phyloP scores from a whole-genome alignment of 2,113 vertebrate species.

The Aleadryas rufinucha region DNA sequence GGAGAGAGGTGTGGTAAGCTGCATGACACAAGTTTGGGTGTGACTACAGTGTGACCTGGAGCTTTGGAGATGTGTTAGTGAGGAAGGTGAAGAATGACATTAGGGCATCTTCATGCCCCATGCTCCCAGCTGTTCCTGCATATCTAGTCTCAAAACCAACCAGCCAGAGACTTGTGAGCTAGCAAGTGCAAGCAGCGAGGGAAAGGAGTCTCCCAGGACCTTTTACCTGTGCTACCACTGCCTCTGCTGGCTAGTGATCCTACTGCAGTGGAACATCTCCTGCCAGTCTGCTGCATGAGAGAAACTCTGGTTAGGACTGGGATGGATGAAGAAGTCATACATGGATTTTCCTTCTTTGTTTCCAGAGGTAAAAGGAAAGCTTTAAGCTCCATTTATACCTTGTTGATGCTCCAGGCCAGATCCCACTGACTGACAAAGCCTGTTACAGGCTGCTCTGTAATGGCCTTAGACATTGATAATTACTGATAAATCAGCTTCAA shows the following conservation, averaged over 20 bases:
- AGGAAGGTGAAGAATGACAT: neutral
- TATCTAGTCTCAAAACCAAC: neutral
- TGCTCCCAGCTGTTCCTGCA: neutral
- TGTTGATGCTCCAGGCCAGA: neutral
- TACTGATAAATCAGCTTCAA: neutral
- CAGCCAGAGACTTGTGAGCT: neutral
- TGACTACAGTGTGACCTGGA: neutral
- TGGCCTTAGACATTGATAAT: neutral
- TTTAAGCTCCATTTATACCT: neutral
- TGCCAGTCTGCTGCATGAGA: neutral
- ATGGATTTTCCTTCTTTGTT: neutral
- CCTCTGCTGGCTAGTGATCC: neutral
- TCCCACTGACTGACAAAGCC: neutral
- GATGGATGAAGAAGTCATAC: neutral
- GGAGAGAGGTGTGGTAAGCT: neutral
- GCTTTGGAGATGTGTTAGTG: neutral
- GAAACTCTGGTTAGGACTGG: neutral
- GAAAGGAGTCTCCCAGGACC: neutral
- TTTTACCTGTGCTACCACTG: neutral
- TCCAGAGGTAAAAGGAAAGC: neutral
- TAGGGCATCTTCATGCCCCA: neutral
- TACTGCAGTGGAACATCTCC: neutral
- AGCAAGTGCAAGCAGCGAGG: rapidly evolving
- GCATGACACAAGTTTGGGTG: neutral
- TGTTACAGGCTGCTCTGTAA: neutral